A percentile compares a stretch with the other conserved stretches of the same genome.
phyloP scores from a whole-genome alignment of 2,113 vertebrate species.

The Corythornis madagascariensis region DNA sequence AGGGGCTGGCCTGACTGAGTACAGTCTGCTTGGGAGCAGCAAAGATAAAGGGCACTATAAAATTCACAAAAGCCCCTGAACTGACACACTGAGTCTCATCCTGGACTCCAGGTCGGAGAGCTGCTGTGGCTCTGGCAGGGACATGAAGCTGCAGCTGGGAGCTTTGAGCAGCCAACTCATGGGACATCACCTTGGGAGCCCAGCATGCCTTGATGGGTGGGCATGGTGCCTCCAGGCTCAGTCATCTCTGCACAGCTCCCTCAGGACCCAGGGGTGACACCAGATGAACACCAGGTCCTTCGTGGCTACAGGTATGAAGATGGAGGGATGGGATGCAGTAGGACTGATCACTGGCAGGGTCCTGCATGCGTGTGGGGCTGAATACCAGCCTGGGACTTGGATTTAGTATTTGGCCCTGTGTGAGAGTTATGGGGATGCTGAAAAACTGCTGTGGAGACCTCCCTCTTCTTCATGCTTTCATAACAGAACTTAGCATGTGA shows the following conservation, averaged over 20 bases:
- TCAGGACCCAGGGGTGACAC: neutral
- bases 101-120: neutral
- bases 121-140: fast-evolving
- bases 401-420: neutral
- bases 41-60: neutral
- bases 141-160: neutral
- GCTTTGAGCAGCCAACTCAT: neutral
- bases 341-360: neutral
- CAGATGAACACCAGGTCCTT: neutral
- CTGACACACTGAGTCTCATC: neutral
- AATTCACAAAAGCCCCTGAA: neutral
- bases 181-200: neutral
- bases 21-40: neutral
- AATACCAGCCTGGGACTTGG: neutral
- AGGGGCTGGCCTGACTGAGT: neutral
- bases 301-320: neutral
- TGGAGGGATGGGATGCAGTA: neutral
- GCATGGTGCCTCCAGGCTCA: neutral
- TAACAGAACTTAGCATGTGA: neutral
- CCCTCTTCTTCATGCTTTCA: neutral
- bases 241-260: neutral
- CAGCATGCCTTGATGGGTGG: neutral
- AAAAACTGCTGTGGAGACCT: neutral
- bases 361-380: neutral
- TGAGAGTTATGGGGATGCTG: neutral